These are phyloP conservation scores for Siniperca undulata DNA, from an alignment of 2,797 vertebrate species.

Conservation along the genomic window DNA sequence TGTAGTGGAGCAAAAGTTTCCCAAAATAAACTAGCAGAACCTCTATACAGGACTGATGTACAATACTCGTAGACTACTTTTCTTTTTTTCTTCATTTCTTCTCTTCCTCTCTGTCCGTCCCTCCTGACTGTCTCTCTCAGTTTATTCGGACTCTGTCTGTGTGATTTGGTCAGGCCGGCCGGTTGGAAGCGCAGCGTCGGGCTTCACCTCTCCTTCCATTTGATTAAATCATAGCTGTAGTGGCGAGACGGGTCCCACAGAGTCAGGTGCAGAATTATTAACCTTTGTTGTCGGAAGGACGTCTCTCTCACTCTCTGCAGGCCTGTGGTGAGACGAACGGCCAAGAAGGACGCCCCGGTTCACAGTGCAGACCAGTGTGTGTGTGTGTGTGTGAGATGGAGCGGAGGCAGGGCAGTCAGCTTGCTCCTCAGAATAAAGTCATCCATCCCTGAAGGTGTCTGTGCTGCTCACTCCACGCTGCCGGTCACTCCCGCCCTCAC, in stretches of 20 bases:
- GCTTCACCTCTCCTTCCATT: slow-evolving; percentile 68
- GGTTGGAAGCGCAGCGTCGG: slow-evolving; percentile 28
- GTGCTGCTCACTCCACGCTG: neutral
- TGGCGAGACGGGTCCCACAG: slow-evolving; percentile 69
- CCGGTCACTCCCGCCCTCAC: neutral
- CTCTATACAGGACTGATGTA: neutral
- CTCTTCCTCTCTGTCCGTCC: slow-evolving; percentile 10
- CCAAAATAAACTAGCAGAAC: neutral
- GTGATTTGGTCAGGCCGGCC: slow-evolving; percentile 16
- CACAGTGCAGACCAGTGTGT: slow-evolving; percentile 21
- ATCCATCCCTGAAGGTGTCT: slow-evolving; percentile 57
- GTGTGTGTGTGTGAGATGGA: slow-evolving; percentile 29
- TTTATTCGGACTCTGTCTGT: slow-evolving; percentile 29
- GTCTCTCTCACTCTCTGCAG: slow-evolving; percentile 71
- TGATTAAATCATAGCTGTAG: slow-evolving; percentile 81
- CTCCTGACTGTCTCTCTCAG: slow-evolving; percentile 13
- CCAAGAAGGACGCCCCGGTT: slow-evolving; percentile 62
- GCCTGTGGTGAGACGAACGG: slow-evolving; percentile 60
- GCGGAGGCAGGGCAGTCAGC: slow-evolving; percentile 14
- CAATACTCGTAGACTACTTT: neutral
- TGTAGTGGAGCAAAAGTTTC: neutral
- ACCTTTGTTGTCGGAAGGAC: slow-evolving; percentile 79
- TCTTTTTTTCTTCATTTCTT: slow-evolving; percentile 26
- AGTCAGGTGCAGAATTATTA: slow-evolving; percentile 82
- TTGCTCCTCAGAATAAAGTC: slow-evolving; percentile 27